phyloP scores from a whole-genome alignment of 2,888 invertebrate species.

The Amphipyra berbera region DNA sequence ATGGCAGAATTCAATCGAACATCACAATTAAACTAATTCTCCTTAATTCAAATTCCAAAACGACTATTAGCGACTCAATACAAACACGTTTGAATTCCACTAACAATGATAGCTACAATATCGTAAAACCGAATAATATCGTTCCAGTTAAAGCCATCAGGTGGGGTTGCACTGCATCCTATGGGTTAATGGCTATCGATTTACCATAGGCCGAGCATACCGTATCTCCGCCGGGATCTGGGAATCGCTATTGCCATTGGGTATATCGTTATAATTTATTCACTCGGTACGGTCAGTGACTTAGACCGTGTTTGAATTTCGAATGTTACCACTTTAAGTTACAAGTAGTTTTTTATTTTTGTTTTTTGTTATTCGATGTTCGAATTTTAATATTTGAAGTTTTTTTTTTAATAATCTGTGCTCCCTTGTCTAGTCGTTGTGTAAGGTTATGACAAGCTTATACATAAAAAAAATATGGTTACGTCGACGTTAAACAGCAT shows the following conservation, averaged over 20 bases:
- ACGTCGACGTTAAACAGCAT: no score
- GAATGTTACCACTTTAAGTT: neutral
- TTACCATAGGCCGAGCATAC: constrained; percentile 65
- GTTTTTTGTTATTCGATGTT: no score
- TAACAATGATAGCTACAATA: constrained; percentile 28
- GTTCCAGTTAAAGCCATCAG: constrained; percentile 47
- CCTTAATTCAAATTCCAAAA: constrained; percentile 1
- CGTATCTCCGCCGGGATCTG: constrained; percentile 57
- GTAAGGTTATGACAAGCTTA: no score
- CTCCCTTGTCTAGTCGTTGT: no score
- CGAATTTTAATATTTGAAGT: no score
- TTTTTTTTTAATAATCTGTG: no score
- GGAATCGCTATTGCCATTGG: constrained; percentile 23
- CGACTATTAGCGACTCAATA: neutral
- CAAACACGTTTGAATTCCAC: constrained; percentile 21
- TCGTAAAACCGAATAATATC: constrained; percentile 48
- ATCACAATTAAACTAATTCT: neutral
- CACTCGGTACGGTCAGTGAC: neutral
- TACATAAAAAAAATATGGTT: no score
- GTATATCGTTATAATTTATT: constrained; percentile 35
- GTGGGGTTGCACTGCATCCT: constrained; percentile 50
- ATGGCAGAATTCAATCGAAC: neutral
- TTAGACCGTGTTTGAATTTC: constrained; percentile 17
- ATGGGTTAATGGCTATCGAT: constrained; percentile 72
- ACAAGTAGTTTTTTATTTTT: no score